Evolutionary conservation across 92 coral and sea anemone species (phyloP), one percentile per base, ranked within the genome.

Genomic region (Zoanthus sociatus): DNA sequence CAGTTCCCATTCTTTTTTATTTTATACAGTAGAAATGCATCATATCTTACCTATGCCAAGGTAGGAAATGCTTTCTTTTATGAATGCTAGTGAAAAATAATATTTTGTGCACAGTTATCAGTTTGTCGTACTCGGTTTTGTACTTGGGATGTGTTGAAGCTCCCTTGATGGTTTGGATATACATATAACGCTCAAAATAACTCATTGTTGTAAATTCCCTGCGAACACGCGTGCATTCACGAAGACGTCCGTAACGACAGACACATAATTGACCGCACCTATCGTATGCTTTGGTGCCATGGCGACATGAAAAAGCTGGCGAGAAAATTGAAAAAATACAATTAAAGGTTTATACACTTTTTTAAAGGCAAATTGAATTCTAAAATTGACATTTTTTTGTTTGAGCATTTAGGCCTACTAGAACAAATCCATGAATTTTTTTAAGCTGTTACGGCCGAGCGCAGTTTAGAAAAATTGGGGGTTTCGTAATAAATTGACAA

Each of bases 141-240:
- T 83, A 89, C 84, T 79, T 82, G 0, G 89, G 82, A 69, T 90
- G 73, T 4, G 91, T 92, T 6, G 95, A 92, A 8, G 93, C 93
- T 63, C 7, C n/a, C n/a, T 21, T 63, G 5, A 63, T 63, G 20
- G 69, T 63, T 16, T 8, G 1, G 10, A 63, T 17, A 10, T 63
- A 63, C n/a, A 20, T 63, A 8, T 3, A 3, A 7, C 69, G 69
- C 69, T 63, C 69, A 20, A 17, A 63, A 63, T 17, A 63, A 5
- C 69, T 63, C 69, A 31, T 86, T 90, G 45, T 42, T 31, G 37
- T 92, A 71, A 92, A 92, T 44, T 92, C 95, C 46, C 77, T 90
- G 31, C 93, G 83, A 6, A 90, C 87, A n/a, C 95, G 90, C 18
- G 87, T 82, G 78, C 95, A 92, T 58, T 84, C 70, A 1, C 70